Base-by-base conservation (phyloP, 2,888 invertebrate species). In the Nemurella pictetii region DNA sequence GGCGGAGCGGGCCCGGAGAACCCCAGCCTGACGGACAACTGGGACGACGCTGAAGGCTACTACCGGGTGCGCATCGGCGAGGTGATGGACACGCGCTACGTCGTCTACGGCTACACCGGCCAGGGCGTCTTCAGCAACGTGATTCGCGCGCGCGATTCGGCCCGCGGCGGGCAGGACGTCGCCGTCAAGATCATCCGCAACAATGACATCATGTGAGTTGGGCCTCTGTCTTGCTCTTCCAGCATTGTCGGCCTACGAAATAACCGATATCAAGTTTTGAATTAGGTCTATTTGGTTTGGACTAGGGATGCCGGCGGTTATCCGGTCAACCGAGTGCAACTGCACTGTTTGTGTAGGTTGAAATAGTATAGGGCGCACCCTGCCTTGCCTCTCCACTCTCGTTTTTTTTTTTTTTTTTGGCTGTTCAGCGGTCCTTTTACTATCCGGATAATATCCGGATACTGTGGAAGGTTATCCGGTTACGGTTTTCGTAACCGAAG, bases 11-110 rank as follows among this genome's bases (percentile, higher is more conserved):
- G 89, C 74, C 90, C 89, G 25, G 98, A 98, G 90, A 96, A 97
- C 91, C 98, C 98, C 0, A 96, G 96, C 81, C 92, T 99, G 75
- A 98, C 97, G 0, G 99, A 99, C 90, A 99, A 99, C 90, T 99
- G 99, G 99, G 99, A 99, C 89, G 99, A 99, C 91, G 97, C 98
- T 0, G 99, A 99, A 91, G 99, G 99, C 73, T 99, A 99, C 90
- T 99, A 99, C 90, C 94, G 96, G 87, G 98, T 99, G 12, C 94
- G 99, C 81, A 98, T 99, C 88, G 98, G 99, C 0, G 99, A 99
- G 92, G 93, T 95, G 0, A 91, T 99, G 86, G 98, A 99, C 91
- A 94, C 93, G 84, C 93, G 99, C 2, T 99, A 99, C 90, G 94
- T 95, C 77, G 99, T 99, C 0, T 98, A 97, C 90, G 99, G 99